phyloP scores from a whole-genome alignment of 2,113 vertebrate species.

The Nesogale talazaci region DNA sequence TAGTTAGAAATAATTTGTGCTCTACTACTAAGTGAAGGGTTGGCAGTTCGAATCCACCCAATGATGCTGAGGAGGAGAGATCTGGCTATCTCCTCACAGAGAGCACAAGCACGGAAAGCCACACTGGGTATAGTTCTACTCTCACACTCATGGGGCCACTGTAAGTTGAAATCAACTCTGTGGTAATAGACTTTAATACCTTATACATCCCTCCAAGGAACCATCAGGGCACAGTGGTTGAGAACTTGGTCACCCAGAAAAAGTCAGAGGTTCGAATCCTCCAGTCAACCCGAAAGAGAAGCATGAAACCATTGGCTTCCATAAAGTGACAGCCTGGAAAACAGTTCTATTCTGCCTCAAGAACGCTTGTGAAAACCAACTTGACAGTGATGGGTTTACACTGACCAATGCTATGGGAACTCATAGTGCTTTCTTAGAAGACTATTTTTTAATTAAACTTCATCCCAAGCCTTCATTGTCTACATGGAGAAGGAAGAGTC shows the following conservation, averaged over 20 bases:
- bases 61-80: not conserved
- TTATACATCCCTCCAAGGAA: not conserved
- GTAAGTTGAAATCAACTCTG: not conserved
- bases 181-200: not conserved
- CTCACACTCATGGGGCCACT: not conserved
- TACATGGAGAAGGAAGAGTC: not conserved
- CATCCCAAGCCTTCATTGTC: not conserved
- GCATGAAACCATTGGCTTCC: not conserved
- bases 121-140: not conserved
- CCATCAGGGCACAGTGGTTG: not conserved
- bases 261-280: not conserved
- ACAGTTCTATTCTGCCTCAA: not conserved
- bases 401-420: not conserved
- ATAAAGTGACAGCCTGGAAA: not conserved
- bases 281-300: not conserved
- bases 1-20: not conserved
- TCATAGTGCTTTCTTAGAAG: not conserved
- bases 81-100: not conserved
- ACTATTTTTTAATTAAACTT: not conserved
- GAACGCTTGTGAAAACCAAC: too few relatives aligned
- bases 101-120: not conserved
- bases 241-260: not conserved
- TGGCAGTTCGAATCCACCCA: not conserved
- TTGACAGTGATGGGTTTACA: fast-evolving
- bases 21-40: not conserved